phyloP scores from a whole-genome alignment of 2,888 invertebrate species.

The Drosophila aldrichi region DNA sequence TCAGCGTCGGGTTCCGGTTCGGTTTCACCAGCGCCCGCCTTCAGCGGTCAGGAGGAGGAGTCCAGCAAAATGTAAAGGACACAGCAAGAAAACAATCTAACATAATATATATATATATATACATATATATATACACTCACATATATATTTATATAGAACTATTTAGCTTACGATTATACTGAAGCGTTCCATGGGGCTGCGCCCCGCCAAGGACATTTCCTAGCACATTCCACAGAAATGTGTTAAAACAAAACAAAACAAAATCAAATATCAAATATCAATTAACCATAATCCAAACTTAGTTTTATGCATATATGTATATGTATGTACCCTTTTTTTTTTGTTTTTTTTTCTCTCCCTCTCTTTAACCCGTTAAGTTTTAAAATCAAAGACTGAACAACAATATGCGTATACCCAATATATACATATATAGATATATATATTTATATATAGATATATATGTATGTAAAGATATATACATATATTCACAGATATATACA shows the following conservation, averaged over 20 bases:
- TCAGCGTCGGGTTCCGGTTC: conserved; percentile 45
- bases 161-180: conserved; percentile 44
- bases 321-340: conserved; percentile 25
- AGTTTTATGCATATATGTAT: conserved; percentile 33
- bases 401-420: conserved; percentile 55
- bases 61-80: conserved; percentile 37
- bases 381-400: conserved; percentile 75
- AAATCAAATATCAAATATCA: conserved; percentile 26
- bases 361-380: conserved; percentile 70
- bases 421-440: conserved; percentile 33
- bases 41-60: conserved; percentile 48
- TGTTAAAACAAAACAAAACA: conserved; percentile 22
- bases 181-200: conserved; percentile 61
- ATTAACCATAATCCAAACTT: conserved; percentile 41
- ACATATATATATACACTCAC: conserved; percentile 2
- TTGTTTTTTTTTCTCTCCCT: conserved; percentile 33
- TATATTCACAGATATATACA: conserved; percentile 21
- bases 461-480: conserved; percentile 41
- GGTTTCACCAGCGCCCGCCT: conserved; percentile 45
- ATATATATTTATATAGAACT: conserved; percentile 15
- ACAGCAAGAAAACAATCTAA: conserved; percentile 11
- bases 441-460: conserved; percentile 9
- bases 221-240: conserved; percentile 51
- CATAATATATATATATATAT: background rate
- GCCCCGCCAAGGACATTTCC: conserved; percentile 54